Conservation (phyloP, 2,888 invertebrate species). For the Oscheius sp. region DNA sequence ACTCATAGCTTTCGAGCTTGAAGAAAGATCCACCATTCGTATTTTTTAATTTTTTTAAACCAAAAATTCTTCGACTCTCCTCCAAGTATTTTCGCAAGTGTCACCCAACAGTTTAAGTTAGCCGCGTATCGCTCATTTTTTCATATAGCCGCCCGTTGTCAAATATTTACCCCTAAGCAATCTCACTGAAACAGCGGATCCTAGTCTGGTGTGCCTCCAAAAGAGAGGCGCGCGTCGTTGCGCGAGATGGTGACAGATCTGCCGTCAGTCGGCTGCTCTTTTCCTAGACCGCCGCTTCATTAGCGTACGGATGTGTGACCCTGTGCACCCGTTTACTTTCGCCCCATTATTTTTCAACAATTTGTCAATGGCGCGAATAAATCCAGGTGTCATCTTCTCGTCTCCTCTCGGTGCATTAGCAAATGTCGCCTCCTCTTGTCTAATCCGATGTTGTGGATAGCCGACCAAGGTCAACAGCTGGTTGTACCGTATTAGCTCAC, state of each 20-base stretch:
- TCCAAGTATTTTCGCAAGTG: no score
- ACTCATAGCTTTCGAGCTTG: no score
- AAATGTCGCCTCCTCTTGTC: constrained; percentile 11
- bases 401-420: constrained; percentile 17
- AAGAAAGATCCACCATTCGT: no score
- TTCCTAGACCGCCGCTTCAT: not conserved
- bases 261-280: not conserved
- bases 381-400: not conserved
- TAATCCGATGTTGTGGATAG: constrained; percentile 18
- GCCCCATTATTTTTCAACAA: not conserved
- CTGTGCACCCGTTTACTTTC: constrained; percentile 5
- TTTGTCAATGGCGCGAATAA: constrained; percentile 3
- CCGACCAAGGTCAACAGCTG: constrained; percentile 27
- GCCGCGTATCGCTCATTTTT: no score
- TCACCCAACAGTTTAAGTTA: no score
- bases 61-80: no score
- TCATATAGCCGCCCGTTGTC: not conserved
- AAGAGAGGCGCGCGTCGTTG: constrained; percentile 6
- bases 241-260: constrained; percentile 17
- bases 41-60: no score
- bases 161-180: constrained; percentile 9
- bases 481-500: constrained; percentile 24
- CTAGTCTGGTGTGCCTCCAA: not conserved
- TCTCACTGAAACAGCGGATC: not conserved
- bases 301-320: not conserved